Percentiles rank a stretch among this genome's conserved stretches.
phyloP scores from a whole-genome alignment of 2,888 invertebrate genomes.

The Omphaloscelis lunosa region DNA sequence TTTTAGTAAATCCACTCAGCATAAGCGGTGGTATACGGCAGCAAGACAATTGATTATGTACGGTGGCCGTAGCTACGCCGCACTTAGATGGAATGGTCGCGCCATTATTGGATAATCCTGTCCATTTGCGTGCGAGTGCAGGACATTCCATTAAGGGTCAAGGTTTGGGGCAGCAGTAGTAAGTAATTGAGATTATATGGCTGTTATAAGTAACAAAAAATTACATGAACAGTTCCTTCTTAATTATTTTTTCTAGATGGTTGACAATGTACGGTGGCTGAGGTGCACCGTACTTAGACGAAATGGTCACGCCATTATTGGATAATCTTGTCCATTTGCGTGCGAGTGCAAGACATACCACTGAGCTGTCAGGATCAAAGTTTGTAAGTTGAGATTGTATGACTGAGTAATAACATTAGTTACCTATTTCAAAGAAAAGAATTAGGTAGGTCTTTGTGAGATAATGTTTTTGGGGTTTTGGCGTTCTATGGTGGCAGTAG shows the following conservation, averaged over 20 bases:
- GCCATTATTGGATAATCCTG: conserved; percentile 83
- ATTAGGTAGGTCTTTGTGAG: not conserved
- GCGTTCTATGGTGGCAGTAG: conserved; percentile 69
- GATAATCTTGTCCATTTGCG: too few relatives aligned
- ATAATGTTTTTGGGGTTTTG: conserved; percentile 19
- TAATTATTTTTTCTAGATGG: too few relatives aligned
- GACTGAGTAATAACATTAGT: not conserved
- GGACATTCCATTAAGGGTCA: conserved; percentile 48
- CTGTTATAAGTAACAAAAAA: too few relatives aligned
- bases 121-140: conserved; percentile 79
- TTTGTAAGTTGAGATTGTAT: too few relatives aligned
- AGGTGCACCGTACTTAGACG: too few relatives aligned
- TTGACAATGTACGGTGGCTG: too few relatives aligned
- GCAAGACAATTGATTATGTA: conserved; percentile 75
- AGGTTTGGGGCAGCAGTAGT: conserved; percentile 15
- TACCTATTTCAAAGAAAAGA: not conserved
- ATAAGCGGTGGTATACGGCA: conserved; percentile 44
- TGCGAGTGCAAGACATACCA: too few relatives aligned
- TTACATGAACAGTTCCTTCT: too few relatives aligned
- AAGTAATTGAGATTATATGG: not conserved
- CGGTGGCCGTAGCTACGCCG: conserved; percentile 64
- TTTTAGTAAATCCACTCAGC: conserved; percentile 47
- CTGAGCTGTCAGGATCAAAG: too few relatives aligned
- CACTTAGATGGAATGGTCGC: conserved; percentile 79
- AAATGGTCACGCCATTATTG: too few relatives aligned